Conservation (phyloP, 1,140 invertebrate genomes). For the Caenorhabditis tropicalis region DNA sequence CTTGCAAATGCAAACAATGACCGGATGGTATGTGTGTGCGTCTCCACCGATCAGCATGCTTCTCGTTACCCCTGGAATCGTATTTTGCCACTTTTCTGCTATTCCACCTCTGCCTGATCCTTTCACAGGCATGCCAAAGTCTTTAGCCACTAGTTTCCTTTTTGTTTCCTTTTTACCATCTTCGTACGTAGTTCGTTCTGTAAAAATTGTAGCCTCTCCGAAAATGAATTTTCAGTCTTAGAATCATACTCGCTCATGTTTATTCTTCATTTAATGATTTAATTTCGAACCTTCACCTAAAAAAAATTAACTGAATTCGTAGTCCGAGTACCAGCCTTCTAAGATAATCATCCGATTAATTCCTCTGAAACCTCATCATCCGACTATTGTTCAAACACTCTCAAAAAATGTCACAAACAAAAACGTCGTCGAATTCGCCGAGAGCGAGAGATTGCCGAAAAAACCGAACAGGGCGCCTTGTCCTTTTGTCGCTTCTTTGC, state of each 20-base stretch:
- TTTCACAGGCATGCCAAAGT: slow-evolving; percentile 40
- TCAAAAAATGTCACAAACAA: slow-evolving; percentile 44
- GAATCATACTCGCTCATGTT: too few species aligned
- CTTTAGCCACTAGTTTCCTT: slow-evolving; percentile 12
- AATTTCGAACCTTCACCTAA: too few species aligned
- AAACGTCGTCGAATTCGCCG: slow-evolving; percentile 26
- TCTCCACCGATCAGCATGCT: slow-evolving; percentile 26
- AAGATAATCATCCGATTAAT: slow-evolving; percentile 10
- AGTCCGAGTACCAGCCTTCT: too few species aligned
- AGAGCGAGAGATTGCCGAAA: not conserved
- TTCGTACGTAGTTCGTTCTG: not conserved
- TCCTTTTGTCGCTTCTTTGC: slow-evolving; percentile 34
- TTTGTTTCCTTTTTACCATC: not conserved
- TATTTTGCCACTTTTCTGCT: slow-evolving; percentile 45
- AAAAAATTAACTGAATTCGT: not conserved
- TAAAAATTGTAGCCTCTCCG: not conserved
- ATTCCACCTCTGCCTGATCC: slow-evolving; percentile 24
- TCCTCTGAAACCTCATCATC: slow-evolving; percentile 35
- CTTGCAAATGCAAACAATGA: slow-evolving; percentile 32
- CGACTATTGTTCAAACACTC: slow-evolving; percentile 37
- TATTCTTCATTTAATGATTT: too few species aligned
- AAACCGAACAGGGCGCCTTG: slow-evolving; percentile 11
- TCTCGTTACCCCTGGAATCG: slow-evolving; percentile 30
- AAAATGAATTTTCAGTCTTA: not conserved
- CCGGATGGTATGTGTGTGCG: slow-evolving; percentile 22